These are phyloP conservation scores for Drosophila burlai DNA, from an alignment of 1,140 invertebrate genomes.

Conservation along the genomic window DNA sequence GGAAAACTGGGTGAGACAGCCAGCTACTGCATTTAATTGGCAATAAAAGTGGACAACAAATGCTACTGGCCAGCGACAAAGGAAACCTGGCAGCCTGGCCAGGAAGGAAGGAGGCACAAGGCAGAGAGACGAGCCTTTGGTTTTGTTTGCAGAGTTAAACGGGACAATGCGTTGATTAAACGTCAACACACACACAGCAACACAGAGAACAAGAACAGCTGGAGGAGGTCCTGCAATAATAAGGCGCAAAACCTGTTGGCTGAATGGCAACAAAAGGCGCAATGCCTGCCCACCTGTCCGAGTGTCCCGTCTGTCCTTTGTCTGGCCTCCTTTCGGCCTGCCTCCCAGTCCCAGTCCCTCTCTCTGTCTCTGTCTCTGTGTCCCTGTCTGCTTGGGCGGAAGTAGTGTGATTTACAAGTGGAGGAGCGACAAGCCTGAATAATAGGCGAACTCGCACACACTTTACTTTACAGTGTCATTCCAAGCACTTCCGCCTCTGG, in stretches of 20 bases:
- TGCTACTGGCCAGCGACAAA: constrained; percentile 25
- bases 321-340: constrained; percentile 29
- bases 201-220: constrained; percentile 15
- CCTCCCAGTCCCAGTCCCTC: background rate
- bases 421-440: constrained; percentile 52
- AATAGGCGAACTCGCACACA: constrained; percentile 50
- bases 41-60: constrained; percentile 78
- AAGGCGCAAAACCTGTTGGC: constrained; percentile 67
- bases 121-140: constrained; percentile 38
- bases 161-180: constrained; percentile 80
- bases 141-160: constrained; percentile 73
- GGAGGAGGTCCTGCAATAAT: constrained; percentile 58
- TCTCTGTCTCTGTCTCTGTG: constrained; percentile 1
- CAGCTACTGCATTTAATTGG: constrained; percentile 75
- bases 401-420: constrained; percentile 81
- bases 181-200: constrained; percentile 53
- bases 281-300: constrained; percentile 26
- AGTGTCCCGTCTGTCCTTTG: constrained; percentile 32
- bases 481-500: constrained; percentile 38
- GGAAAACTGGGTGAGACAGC: constrained; percentile 2
- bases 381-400: constrained; percentile 42
- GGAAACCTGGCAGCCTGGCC: background rate
- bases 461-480: constrained; percentile 49
- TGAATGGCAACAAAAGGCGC: constrained; percentile 29
- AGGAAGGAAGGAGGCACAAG: constrained; percentile 6